Base-by-base conservation (phyloP, 2,888 invertebrate genomes). In the Drosophila nigricruria region DNA sequence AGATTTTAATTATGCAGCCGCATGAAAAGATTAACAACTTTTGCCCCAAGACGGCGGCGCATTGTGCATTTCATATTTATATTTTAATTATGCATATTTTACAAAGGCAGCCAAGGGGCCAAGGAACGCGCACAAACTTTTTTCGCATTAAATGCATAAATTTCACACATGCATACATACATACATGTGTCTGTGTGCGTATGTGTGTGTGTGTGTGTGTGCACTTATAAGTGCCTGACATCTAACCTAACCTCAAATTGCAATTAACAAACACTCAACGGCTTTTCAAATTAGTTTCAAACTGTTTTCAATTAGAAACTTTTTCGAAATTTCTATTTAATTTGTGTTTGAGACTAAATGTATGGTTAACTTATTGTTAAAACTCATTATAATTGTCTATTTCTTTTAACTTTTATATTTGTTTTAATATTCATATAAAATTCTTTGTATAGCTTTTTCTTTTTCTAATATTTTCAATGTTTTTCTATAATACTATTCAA, bases 1-100 rank as follows among this genome's bases (percentile, higher is more conserved):
- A 67, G 72, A 88, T 91, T 92, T 92, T 92, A 93, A 93, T 93
- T 93, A 93, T 93, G 92, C 93, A 91, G 89, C 89, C 81, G 90
- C 93, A 93, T 93, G 93, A 93, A 93, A 93, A 92, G 91, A 90
- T 90, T 91, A 92, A 90, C 89, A 90, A 89, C 84, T 87, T 87
- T 70, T 71, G 63, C 61, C 58, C 63, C 65, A 64, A 62, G 68
- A 62, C 57, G 68, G 49, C 60, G 54, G 42, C 49, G 61, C 53
- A 75, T 77, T 85, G 79, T 80, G 83, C 80, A 84, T 82, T 53
- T 38, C 2, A 38, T n/a, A 53, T 85, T 75, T 74, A 79, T 71
- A 60, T 85, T 85, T 85, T 86, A 90, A 90, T 87, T 87, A 90
- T 90, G 88, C 73, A 78, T 62, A 78, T 82, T 73, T 80, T 70